Base-by-base conservation (phyloP, 2,113 vertebrate species). In the Apaloderma vittatum region DNA sequence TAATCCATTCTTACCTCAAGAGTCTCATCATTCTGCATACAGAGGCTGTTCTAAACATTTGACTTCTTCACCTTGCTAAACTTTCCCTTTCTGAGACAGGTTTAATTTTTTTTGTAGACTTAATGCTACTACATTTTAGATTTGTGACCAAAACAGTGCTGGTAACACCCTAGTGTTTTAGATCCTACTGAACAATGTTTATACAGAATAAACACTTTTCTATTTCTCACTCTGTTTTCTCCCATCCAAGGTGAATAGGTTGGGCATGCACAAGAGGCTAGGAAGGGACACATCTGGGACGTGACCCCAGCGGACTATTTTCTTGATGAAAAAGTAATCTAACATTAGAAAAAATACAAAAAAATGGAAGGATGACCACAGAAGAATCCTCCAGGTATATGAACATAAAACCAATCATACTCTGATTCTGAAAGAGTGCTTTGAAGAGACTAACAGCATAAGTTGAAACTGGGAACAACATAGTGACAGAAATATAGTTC, bases 221-320 rank as follows among this genome's bases (percentile, higher is more conserved):
- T 55, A 19, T 30, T 94, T 67, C 12, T 46, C 19, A 63, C 0
- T 0, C 36, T 18, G 2, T 7, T 46, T 11, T 63, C 36, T 30
- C 0, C 22, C 13, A 36, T 23, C 4, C 17, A 63, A 54, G 21
- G 8, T 29, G 15, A 63, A 4, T 3, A 51, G 49, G 6, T 30
- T 37, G 26, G 19, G 4, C 3, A 5, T 15, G 17, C 9, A 30
- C 5, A 22, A 48, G 12, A 43, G 7, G 8, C 1, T 62, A 15
- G 11, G n/a, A 71, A 4, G 18, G 14, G 12, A 17, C 14, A 27
- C 6, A 57, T 19, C 5, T 2, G 3, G 32, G 18, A 62, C 18
- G 52, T 37, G 43, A 32, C 9, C 8, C 12, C 13, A 68, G 14
- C 18, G 29, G 12, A 61, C 10, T 12, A 11, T 40, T 40, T 40